These are phyloP conservation scores for Alfaro cultratus DNA, from an alignment of 2,797 vertebrate genomes.

Conservation along the genomic window DNA sequence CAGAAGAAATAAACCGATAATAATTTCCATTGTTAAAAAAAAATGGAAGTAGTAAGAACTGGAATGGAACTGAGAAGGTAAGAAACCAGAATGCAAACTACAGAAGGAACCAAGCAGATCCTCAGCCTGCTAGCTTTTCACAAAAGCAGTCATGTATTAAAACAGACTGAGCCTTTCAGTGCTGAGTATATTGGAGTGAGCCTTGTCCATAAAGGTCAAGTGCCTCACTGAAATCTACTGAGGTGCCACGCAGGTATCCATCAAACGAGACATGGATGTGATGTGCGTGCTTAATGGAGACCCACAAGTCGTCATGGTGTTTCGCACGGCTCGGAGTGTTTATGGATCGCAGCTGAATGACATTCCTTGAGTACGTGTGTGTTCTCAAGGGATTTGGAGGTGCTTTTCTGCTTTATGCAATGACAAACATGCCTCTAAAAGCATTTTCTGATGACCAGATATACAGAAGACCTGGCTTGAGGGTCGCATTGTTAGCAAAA, in stretches of 20 bases:
- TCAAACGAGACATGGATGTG: constrained; percentile 66
- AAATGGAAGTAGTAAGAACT: neutral
- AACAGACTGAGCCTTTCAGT: constrained; percentile 55
- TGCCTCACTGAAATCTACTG: constrained; percentile 60
- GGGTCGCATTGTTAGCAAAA: no score
- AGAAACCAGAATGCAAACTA: neutral
- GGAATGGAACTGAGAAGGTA: neutral
- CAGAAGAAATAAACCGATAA: neutral
- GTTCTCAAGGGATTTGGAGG: neutral
- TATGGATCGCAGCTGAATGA: constrained; percentile 37
- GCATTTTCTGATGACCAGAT: neutral
- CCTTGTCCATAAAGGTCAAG: constrained; percentile 74
- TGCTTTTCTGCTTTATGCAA: constrained; percentile 16
- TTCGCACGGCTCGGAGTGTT: constrained; percentile 25
- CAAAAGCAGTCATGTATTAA: constrained; percentile 60
- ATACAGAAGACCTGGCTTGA: neutral
- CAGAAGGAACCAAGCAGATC: constrained; percentile 32
- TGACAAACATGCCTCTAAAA: neutral
- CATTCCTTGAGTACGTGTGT: constrained; percentile 28
- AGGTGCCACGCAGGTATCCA: constrained; percentile 68
- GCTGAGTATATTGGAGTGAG: constrained; percentile 67
- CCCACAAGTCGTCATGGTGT: constrained; percentile 20
- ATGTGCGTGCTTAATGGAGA: constrained; percentile 59
- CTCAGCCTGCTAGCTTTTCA: constrained; percentile 34
- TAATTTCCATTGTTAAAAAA: neutral